These are phyloP conservation scores for Volucella zonaria DNA, from an alignment of 2,888 invertebrate species.

Conservation along the genomic window DNA sequence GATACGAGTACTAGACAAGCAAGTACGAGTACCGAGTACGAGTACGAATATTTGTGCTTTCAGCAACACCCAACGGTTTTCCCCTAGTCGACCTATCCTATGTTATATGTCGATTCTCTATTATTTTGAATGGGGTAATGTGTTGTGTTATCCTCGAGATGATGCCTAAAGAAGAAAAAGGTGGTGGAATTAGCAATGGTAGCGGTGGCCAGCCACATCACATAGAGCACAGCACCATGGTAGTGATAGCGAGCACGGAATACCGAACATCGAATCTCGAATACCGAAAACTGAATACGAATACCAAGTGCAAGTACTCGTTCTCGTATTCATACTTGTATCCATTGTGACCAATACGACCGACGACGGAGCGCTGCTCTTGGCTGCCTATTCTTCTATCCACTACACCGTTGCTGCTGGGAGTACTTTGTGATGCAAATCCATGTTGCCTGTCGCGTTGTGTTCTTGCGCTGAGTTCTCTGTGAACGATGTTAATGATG, in stretches of 20 bases:
- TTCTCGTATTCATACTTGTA: neutral
- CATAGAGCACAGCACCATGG: constrained; percentile 67
- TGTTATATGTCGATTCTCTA: constrained; percentile 30
- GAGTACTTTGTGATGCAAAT: constrained; percentile 28
- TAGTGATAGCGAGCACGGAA: constrained; percentile 37
- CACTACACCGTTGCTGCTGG: constrained; percentile 1
- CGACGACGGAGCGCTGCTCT: constrained; percentile 14
- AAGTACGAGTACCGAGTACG: neutral
- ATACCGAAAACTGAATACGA: no score
- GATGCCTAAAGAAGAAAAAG: neutral
- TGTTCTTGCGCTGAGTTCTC: constrained; percentile 63
- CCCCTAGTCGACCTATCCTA: neutral
- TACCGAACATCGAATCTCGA: no score
- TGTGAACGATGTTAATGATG: constrained; percentile 69
- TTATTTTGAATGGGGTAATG: constrained; percentile 32
- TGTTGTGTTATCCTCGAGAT: constrained; percentile 60
- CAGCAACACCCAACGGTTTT: no score
- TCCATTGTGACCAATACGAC: constrained; percentile 50
- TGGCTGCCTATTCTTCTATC: constrained; percentile 15
- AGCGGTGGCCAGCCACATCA: constrained; percentile 47
- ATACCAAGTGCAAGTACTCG: no score
- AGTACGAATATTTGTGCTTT: neutral
- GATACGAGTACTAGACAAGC: no score
- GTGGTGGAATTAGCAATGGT: constrained; percentile 24
- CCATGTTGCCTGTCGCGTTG: constrained; percentile 38